Conservation (phyloP, 2,113 vertebrate species). For the Callionymus lyra region DNA sequence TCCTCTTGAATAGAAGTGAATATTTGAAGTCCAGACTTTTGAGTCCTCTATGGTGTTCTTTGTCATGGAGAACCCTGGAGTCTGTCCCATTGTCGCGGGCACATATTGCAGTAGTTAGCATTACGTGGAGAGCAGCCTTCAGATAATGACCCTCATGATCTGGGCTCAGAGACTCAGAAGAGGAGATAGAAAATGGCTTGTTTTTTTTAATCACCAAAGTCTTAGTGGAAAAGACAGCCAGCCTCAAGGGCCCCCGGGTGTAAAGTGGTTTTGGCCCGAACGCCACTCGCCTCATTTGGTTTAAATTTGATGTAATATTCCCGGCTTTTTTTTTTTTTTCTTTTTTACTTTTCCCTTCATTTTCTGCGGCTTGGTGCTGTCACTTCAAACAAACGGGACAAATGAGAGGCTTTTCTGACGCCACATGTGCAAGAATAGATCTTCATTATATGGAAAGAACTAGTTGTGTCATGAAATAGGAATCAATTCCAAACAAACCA, state of each 20-base stretch:
- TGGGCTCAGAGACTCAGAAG: constrained; percentile 35
- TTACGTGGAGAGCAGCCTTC: constrained; percentile 12
- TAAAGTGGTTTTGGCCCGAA: constrained; percentile 48
- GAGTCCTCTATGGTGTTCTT: constrained; percentile 23
- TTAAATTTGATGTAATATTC: constrained; percentile 51
- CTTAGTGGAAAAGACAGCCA: constrained; percentile 36
- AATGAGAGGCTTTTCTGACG: constrained; percentile 18
- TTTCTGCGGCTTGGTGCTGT: constrained; percentile 28
- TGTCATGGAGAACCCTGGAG: too few species aligned
- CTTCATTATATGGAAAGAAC: too few species aligned
- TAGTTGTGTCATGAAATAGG: too few species aligned
- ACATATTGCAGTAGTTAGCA: constrained; percentile 44
- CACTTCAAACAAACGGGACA: constrained; percentile 37
- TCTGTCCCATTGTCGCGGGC: constrained; percentile 29
- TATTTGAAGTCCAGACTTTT: constrained; percentile 19
- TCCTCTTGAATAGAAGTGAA: not conserved
- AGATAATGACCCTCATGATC: constrained; percentile 42
- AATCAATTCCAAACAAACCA: too few species aligned
- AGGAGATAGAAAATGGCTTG: constrained; percentile 25
- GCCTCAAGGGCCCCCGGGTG: constrained; percentile 39
- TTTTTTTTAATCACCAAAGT: constrained; percentile 39
- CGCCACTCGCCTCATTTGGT: constrained; percentile 49
- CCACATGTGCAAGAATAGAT: too few species aligned
- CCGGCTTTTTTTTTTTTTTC: constrained; percentile 29
- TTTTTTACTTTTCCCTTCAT: constrained; percentile 28